These are phyloP conservation scores for Apostichopus parvimensis DNA, from an alignment of 35 echinoderm and acorn worm species.

Conservation along the genomic window DNA sequence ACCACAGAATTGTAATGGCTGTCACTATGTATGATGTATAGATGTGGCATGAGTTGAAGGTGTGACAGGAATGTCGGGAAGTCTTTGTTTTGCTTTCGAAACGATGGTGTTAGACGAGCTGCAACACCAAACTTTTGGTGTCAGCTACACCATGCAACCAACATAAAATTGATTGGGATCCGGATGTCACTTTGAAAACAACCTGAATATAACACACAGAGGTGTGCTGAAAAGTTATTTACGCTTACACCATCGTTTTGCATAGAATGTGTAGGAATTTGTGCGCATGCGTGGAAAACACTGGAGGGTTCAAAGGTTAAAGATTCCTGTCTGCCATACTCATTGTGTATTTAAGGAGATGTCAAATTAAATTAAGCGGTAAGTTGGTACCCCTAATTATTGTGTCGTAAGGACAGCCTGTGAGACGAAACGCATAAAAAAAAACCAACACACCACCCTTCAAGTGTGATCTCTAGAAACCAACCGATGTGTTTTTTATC, in stretches of 20 bases:
- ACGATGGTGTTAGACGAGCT: no score
- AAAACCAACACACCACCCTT: neutral
- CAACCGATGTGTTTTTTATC: conserved; percentile 47
- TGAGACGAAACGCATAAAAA: neutral
- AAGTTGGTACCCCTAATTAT: neutral
- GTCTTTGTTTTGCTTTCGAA: no score
- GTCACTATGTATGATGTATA: no score
- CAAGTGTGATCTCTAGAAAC: neutral
- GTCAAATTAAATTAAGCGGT: neutral
- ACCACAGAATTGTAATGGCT: no score
- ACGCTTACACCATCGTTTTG: neutral
- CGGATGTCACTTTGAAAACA: no score
- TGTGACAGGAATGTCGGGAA: no score
- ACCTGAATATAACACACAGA: neutral
- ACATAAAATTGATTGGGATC: no score
- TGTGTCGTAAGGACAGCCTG: neutral
- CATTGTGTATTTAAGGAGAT: neutral
- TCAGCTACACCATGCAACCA: neutral
- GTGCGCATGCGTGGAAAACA: conserved; percentile 1
- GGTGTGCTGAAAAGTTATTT: neutral
- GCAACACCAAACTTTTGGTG: neutral
- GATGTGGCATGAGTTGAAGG: no score
- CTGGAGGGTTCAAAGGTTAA: conserved; percentile 55
- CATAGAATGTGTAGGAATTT: neutral
- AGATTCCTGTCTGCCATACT: neutral